Base-by-base conservation (phyloP, 2,888 invertebrate species). In the Pterobdella sp. region DNA sequence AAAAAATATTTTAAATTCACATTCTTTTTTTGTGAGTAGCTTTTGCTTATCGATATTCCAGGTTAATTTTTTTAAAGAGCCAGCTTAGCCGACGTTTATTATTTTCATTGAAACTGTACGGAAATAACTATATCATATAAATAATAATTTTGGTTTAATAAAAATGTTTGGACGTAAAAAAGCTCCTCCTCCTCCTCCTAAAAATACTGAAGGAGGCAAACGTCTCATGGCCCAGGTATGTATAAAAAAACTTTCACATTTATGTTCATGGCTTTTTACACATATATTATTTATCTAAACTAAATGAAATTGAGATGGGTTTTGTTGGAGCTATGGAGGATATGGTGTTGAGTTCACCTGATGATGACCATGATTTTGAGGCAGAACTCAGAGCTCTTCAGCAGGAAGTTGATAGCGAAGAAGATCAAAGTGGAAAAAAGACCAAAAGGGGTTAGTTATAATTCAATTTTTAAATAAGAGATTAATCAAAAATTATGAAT, bases 371-470 rank as follows among this genome's bases (percentile, higher is more conserved):
- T 74, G 93, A 92, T 81, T 85, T 94, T 76, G 94, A 94, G 83
- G 92, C 92, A 0, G 94, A 94, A 83, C 84, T 94, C 77, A 88
- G 90, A 49, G 91, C 90, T 0, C 87, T 93, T 74, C 84, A 84
- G 75, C 81, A 82, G 70, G 79, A 78, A 14, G 74, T 67, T 26
- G 63, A 69, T 22, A 67, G 68, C 77, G 77, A 63, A 1, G 56
- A 66, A 1, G n/a, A n/a, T 7, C 42, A 32, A 60, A 52, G 52
- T 1, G 10, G 22, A 7, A 42, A 42, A 42, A 42, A 42, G 49
- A 7, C 49, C 49, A 42, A 7, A 10, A 63, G n/a, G n/a, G 63
- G 63, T 63, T 63, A 7, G 7, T 63, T 63, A 29, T 22, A 22
- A 14, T 18, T 14, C 7, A 7, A 10, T 18, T 26, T 63, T 22